Percentiles rank a stretch among this genome's conserved stretches.
Conservation (phyloP, 2,888 invertebrate genomes). For the Polydrusus tereticollis region DNA sequence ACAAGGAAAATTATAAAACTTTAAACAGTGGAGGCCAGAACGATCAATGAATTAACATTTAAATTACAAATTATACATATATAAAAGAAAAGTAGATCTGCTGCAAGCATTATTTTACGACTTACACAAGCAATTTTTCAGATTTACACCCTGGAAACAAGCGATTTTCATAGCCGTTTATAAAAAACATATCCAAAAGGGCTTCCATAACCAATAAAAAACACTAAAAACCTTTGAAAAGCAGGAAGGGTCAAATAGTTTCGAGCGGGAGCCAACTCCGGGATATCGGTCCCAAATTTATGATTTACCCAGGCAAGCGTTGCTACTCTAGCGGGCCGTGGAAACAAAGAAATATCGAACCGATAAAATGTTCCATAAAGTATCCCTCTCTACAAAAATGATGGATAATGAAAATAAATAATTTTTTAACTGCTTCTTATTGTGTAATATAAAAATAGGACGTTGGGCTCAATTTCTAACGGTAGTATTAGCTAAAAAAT, state of each 20-base stretch:
- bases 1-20: no score
- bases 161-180: neutral
- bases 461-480: no score
- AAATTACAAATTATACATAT: neutral
- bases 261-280: slow-evolving; percentile 29
- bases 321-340: slow-evolving; percentile 40
- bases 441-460: neutral
- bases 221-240: slow-evolving; percentile 36
- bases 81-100: neutral
- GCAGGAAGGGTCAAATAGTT: slow-evolving; percentile 40
- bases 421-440: neutral
- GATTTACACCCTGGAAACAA: slow-evolving; percentile 16
- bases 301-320: slow-evolving; percentile 47
- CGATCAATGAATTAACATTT: no score
- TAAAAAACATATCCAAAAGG: slow-evolving; percentile 24
- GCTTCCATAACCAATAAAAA: slow-evolving; percentile 38
- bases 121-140: neutral
- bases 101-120: neutral
- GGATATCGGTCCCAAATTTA: slow-evolving; percentile 46
- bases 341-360: slow-evolving; percentile 33
- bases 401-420: neutral
- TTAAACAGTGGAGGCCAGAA: no score
- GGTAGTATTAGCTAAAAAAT: no score
- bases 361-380: slow-evolving; percentile 17
- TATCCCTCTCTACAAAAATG: neutral